These are phyloP conservation scores for Chiridota heheva DNA, from an alignment of 35 echinoderm and acorn worm species.

Conservation along the genomic window DNA sequence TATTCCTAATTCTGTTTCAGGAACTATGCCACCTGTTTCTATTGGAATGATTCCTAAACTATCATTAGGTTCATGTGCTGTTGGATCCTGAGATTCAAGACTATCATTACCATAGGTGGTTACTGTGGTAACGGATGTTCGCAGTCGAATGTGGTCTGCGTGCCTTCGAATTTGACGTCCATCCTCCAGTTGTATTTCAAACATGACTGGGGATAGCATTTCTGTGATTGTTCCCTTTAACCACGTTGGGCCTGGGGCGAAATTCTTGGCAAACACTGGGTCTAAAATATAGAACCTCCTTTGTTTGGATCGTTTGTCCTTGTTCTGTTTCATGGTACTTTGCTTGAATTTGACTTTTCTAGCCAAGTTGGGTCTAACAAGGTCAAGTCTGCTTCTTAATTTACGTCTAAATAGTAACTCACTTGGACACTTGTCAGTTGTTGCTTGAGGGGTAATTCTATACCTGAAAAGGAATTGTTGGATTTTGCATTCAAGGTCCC, in stretches of 20 bases:
- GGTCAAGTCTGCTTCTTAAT: slow-evolving; percentile 59
- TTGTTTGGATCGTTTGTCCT: slow-evolving; percentile 7
- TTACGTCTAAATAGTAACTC: slow-evolving; percentile 54
- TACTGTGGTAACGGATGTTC: too few species aligned
- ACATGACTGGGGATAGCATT: slow-evolving; percentile 20
- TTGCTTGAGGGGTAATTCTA: slow-evolving; percentile 37
- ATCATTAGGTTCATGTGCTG: too few species aligned
- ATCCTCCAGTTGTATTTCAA: slow-evolving; percentile 42
- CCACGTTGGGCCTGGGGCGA: slow-evolving; percentile 50
- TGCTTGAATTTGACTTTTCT: slow-evolving; percentile 47
- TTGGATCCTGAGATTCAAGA: too few species aligned
- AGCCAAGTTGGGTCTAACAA: slow-evolving; percentile 36
- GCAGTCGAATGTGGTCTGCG: slow-evolving; percentile 37
- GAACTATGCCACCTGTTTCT: too few species aligned
- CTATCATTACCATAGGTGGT: too few species aligned
- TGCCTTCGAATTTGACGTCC: slow-evolving; percentile 45
- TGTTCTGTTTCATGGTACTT: slow-evolving; percentile 38
- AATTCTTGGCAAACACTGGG: slow-evolving; percentile 56
- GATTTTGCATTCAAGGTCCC: slow-evolving; percentile 40
- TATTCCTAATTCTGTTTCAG: too few species aligned
- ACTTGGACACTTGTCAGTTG: slow-evolving; percentile 56
- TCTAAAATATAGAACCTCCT: slow-evolving; percentile 39
- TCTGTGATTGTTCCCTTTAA: slow-evolving; percentile 23
- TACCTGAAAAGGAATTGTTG: slow-evolving; percentile 40
- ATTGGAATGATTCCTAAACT: too few species aligned